Evolutionary conservation across 1,140 invertebrate genomes (phyloP).

Genomic region (Euura saliciscinereae): DNA sequence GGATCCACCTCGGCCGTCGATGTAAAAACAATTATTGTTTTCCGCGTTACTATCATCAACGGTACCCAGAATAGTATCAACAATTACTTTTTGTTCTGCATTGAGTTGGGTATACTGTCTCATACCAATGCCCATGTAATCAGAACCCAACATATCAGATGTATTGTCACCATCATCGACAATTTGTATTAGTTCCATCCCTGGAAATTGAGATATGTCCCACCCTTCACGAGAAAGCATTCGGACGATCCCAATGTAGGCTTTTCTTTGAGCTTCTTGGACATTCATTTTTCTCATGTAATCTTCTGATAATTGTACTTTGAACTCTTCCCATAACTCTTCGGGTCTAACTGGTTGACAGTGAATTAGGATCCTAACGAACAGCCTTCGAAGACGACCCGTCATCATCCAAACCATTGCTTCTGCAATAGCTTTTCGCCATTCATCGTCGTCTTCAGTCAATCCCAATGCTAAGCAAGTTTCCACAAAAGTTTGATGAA

Average conservation of each 20-base stretch:
- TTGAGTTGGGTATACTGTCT: conserved; percentile 6
- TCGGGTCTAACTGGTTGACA: no score
- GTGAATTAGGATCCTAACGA: no score
- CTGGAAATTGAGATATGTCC: not conserved
- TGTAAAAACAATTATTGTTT: conserved; percentile 1
- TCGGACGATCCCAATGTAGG: conserved; percentile 1
- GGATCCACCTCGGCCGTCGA: no score
- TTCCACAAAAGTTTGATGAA: no score
- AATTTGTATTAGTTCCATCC: not conserved
- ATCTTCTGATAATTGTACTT: no score
- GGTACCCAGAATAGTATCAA: conserved; percentile 11
- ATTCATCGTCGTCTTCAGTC: conserved; percentile 22
- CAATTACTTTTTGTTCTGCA: conserved; percentile 8
- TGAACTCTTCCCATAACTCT: no score
- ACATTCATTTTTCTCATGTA: no score
- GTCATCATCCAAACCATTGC: conserved; percentile 12
- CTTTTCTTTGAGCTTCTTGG: not conserved
- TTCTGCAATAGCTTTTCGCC: conserved; percentile 16
- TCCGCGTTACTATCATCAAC: not conserved
- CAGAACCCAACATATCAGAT: no score
- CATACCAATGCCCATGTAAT: not conserved
- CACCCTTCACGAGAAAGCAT: conserved; percentile 4
- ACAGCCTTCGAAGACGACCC: no score
- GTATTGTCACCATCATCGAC: not conserved
- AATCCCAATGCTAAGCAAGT: conserved; percentile 4